These are phyloP conservation scores for Rapana venosa DNA, from an alignment of 2,888 invertebrate species.

Conservation along the genomic window DNA sequence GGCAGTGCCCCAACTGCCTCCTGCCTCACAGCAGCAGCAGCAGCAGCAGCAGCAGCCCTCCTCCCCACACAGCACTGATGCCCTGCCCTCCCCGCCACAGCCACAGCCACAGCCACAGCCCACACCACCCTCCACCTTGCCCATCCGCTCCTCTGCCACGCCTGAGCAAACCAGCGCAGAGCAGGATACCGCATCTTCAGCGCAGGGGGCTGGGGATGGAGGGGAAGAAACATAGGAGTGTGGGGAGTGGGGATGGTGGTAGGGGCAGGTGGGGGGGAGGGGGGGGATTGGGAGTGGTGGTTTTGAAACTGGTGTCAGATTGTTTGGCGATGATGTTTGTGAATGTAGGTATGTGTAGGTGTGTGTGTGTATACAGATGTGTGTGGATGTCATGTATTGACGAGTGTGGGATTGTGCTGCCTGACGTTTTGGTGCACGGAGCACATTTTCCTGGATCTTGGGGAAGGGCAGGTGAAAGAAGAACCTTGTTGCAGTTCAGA, in stretches of 20 bases:
- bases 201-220: background rate
- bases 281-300: background rate
- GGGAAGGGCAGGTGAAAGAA: no score
- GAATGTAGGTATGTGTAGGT: background rate
- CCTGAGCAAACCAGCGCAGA: background rate
- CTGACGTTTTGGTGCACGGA: no score
- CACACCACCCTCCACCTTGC: background rate
- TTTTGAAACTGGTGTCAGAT: background rate
- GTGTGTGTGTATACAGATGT: background rate
- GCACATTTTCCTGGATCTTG: no score
- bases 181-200: background rate
- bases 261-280: background rate
- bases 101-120: background rate
- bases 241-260: background rate
- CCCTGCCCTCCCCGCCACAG: background rate
- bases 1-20: slow-evolving; percentile 33
- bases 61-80: background rate
- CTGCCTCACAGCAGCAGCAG: background rate
- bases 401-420: no score
- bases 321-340: background rate
- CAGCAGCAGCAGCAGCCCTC: background rate
- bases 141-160: no score
- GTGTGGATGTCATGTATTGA: background rate
- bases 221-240: background rate
- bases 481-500: no score